phyloP scores from a whole-genome alignment of 92 coral and sea anemone genomes.

The Pocillopora grandis region DNA sequence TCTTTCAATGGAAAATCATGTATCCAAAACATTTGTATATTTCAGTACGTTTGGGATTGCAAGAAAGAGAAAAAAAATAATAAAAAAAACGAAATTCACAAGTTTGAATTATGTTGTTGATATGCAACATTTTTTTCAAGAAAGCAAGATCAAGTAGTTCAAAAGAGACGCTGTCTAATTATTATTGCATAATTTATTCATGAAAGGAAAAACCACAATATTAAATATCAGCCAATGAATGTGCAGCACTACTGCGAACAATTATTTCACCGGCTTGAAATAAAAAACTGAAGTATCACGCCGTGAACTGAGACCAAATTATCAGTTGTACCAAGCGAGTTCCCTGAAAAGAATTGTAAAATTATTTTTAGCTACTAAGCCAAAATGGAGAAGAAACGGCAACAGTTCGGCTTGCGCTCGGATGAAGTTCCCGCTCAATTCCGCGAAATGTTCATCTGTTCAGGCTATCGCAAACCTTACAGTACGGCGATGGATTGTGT shows the following conservation, averaged over 20 bases:
- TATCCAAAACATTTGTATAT: background rate
- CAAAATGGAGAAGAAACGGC: conserved; percentile 19
- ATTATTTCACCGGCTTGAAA: background rate
- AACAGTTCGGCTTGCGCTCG: conserved; percentile 44
- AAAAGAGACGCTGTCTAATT: too few species aligned
- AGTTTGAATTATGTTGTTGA: too few species aligned
- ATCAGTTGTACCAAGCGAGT: background rate
- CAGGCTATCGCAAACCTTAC: conserved; percentile 94
- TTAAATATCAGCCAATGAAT: conserved; percentile 22
- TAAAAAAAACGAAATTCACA: too few species aligned
- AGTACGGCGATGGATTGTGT: conserved; percentile 83
- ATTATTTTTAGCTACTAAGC: background rate
- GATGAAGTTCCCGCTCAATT: conserved; percentile 94
- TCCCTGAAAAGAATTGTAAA: too few species aligned
- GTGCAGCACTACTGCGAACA: background rate
- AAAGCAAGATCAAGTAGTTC: too few species aligned
- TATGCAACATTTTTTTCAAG: too few species aligned
- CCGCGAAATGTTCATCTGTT: conserved; percentile 80
- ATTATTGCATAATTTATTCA: too few species aligned
- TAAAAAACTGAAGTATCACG: background rate
- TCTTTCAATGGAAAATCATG: conserved; percentile 1
- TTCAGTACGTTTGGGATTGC: too few species aligned
- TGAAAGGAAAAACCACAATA: background rate
- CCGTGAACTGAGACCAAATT: background rate
- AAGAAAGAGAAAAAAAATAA: too few species aligned